A percentile compares a stretch with the other conserved stretches of the same genome.
Conservation (phyloP, 2,113 vertebrate species). For the Saccopteryx leptura region DNA sequence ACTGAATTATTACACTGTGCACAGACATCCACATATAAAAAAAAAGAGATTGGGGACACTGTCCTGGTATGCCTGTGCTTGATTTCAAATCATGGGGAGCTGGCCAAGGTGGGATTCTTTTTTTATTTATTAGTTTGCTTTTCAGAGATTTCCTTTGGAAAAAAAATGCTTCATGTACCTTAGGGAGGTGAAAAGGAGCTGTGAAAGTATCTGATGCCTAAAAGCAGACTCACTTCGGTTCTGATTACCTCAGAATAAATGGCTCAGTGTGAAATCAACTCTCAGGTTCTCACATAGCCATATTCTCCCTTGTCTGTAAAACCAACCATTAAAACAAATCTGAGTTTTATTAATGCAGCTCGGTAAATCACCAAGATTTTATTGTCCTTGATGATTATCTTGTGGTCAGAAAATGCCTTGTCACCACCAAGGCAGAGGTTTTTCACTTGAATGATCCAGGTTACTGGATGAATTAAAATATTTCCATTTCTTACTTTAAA, state of each 20-base stretch:
- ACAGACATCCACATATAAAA: constrained; percentile 46
- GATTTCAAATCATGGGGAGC: constrained; percentile 59
- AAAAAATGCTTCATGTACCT: constrained; percentile 43
- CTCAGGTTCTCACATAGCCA: constrained; percentile 31
- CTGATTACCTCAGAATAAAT: constrained; percentile 63
- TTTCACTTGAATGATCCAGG: constrained; percentile 24
- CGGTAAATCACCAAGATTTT: constrained; percentile 59
- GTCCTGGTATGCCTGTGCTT: background rate
- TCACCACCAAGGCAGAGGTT: constrained; percentile 14
- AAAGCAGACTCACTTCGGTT: constrained; percentile 54
- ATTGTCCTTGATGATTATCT: constrained; percentile 46
- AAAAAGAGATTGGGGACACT: constrained; percentile 21
- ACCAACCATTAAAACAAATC: constrained; percentile 31
- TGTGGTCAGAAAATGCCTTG: constrained; percentile 31
- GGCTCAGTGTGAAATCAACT: constrained; percentile 54
- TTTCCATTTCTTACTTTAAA: constrained; percentile 40
- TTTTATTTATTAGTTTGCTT: constrained; percentile 48
- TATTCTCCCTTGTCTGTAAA: constrained; percentile 53
- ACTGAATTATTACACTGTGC: constrained; percentile 52
- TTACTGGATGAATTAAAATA: constrained; percentile 58
- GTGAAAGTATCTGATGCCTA: constrained; percentile 22
- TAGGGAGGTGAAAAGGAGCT: constrained; percentile 16
- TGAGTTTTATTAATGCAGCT: constrained; percentile 34
- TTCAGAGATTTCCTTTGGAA: constrained; percentile 23
- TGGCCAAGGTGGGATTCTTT: background rate